Conservation (phyloP, 35 echinoderm and acorn worm genomes). For the Ophiothrix spiculata region DNA sequence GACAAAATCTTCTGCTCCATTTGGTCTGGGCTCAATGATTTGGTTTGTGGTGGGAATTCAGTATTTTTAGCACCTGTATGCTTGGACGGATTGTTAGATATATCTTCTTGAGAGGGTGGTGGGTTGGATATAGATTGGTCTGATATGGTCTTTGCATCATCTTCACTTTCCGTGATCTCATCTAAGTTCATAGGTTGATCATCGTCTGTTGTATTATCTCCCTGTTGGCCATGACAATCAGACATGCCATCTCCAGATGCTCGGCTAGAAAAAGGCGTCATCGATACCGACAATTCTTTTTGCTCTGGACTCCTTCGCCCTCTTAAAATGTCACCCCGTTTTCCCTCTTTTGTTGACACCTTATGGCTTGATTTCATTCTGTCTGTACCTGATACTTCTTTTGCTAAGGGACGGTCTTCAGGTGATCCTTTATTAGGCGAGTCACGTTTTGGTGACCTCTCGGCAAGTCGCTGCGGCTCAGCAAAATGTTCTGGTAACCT, state of each 20-base stretch:
- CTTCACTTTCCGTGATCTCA: not conserved
- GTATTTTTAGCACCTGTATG: not conserved
- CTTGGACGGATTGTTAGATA: not conserved
- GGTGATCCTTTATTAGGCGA: no score
- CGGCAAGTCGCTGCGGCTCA: not conserved
- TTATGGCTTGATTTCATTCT: no score
- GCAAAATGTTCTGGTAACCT: not conserved
- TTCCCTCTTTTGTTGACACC: no score
- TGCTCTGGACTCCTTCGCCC: no score
- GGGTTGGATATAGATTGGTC: not conserved
- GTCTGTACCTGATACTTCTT: no score
- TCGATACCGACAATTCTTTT: not conserved
- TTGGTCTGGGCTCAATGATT: not conserved
- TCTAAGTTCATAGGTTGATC: not conserved
- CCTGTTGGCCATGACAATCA: not conserved
- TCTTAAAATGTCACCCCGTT: no score
- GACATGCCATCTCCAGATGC: not conserved
- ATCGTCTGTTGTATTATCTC: not conserved
- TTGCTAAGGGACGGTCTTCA: no score
- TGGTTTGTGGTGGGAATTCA: not conserved
- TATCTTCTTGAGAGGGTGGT: not conserved
- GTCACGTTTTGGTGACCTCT: not conserved
- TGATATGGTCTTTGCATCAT: not conserved
- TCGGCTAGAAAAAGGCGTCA: not conserved
- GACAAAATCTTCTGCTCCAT: not conserved